A percentile compares a stretch with the other conserved stretches of the same genome.
Evolutionary conservation across 2,797 vertebrate species (phyloP).

Genomic region (Esox masquinongy): DNA sequence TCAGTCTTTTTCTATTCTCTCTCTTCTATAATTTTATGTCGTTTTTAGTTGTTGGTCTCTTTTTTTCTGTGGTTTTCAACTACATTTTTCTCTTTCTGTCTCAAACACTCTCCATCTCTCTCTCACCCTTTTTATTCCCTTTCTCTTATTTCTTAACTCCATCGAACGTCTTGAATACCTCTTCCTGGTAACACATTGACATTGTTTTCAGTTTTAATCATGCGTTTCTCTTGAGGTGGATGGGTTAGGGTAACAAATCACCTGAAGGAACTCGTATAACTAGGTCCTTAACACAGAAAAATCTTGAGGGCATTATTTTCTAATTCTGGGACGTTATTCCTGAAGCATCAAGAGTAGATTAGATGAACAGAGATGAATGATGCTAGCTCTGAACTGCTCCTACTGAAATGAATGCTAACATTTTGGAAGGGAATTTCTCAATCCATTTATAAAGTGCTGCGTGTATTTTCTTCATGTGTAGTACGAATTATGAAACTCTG

Average conservation of each 20-base stretch:
- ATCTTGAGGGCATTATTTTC: neutral
- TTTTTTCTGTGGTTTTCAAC: neutral
- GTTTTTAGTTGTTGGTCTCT: neutral
- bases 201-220: neutral
- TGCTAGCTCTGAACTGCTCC: neutral
- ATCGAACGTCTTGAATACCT: conserved; percentile 11
- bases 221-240: neutral
- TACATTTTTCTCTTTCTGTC: neutral
- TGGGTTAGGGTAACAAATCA: neutral
- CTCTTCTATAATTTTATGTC: neutral
- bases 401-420: conserved; percentile 2
- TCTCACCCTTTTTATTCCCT: neutral
- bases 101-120: no score
- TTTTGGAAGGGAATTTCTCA: conserved; percentile 22
- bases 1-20: neutral
- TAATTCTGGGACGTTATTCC: neutral
- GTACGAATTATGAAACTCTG: conserved; percentile 54
- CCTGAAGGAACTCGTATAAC: neutral
- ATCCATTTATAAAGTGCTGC: conserved; percentile 46
- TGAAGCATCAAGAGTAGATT: neutral
- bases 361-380: neutral
- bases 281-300: neutral
- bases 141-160: conserved; percentile 2
- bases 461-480: conserved; percentile 68
- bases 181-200: neutral